Evolutionary conservation across 1,140 invertebrate species (phyloP).

Genomic region (Streblospio benedicti): DNA sequence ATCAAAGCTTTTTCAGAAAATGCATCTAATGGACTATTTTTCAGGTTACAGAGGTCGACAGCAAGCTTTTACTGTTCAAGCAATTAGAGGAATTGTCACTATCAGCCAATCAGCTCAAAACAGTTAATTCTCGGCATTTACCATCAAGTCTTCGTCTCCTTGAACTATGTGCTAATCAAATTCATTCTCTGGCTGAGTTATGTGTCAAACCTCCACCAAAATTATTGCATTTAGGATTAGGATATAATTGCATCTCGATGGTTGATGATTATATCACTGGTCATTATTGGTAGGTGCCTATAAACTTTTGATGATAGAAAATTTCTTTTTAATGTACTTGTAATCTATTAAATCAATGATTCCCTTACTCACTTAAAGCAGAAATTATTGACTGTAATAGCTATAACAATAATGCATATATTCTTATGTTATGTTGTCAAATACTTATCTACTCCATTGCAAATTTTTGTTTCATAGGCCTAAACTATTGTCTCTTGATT

Average conservation of each 20-base stretch:
- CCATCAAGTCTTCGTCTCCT: constrained; percentile 30
- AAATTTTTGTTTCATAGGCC: constrained; percentile 30
- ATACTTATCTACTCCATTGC: too few species aligned
- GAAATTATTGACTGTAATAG: too few species aligned
- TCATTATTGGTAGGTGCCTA: constrained; percentile 32
- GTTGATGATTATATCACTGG: constrained; percentile 40
- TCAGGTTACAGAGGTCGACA: constrained; percentile 39
- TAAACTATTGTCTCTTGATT: constrained; percentile 37
- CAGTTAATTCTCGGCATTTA: constrained; percentile 32
- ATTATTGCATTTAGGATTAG: constrained; percentile 40
- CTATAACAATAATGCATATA: too few species aligned
- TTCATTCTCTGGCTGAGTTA: constrained; percentile 35
- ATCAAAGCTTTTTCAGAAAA: too few species aligned
- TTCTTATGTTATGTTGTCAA: too few species aligned
- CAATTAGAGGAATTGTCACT: constrained; percentile 39
- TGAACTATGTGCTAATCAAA: constrained; percentile 43
- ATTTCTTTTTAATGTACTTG: neutral
- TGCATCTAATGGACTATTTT: too few species aligned
- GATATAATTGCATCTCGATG: constrained; percentile 33
- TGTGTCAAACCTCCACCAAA: constrained; percentile 35
- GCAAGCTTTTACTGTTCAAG: constrained; percentile 31
- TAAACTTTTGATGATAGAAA: too few species aligned
- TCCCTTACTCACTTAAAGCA: too few species aligned
- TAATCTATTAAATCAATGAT: neutral
- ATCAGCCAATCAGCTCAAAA: constrained; percentile 35